Conservation (phyloP, 2,797 vertebrate species). For the Mallotus villosus region DNA sequence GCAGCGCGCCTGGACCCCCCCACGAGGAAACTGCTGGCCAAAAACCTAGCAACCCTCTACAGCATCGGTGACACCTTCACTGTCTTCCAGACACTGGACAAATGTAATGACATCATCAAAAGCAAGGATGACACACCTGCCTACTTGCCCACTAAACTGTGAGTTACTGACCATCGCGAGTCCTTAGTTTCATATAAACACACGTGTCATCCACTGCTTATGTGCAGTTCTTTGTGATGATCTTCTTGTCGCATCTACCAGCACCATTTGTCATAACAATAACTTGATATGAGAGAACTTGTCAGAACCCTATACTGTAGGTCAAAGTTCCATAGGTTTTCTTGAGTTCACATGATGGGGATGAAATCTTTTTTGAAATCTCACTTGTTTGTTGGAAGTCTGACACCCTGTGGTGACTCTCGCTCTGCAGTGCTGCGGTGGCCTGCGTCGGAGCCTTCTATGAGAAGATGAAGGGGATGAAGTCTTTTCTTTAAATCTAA, state of each 20-base stretch:
- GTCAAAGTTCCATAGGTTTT: neutral
- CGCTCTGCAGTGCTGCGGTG: constrained; percentile 86
- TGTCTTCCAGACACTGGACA: constrained; percentile 97
- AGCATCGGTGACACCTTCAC: constrained; percentile 97
- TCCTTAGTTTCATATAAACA: neutral
- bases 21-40: constrained; percentile 93
- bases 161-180: constrained; percentile 53
- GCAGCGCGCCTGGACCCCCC: constrained; percentile 93
- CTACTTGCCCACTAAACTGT: constrained; percentile 96
- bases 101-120: constrained; percentile 97
- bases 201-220: too few relatives aligned
- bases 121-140: constrained; percentile 95
- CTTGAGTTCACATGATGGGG: neutral
- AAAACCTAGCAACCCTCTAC: constrained; percentile 95
- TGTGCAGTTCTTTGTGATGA: too few relatives aligned
- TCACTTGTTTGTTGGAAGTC: too few relatives aligned
- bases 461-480: constrained; percentile 83
- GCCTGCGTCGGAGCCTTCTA: constrained; percentile 98
- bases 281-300: too few relatives aligned
- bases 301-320: too few relatives aligned
- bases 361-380: neutral
- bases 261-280: too few relatives aligned
- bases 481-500: too few relatives aligned
- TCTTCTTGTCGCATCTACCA: too few relatives aligned
- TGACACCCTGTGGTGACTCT: too few relatives aligned